A percentile compares a stretch with the other conserved stretches of the same genome.
phyloP scores from a whole-genome alignment of 2,888 invertebrate species.

The Odontocolon sp. region DNA sequence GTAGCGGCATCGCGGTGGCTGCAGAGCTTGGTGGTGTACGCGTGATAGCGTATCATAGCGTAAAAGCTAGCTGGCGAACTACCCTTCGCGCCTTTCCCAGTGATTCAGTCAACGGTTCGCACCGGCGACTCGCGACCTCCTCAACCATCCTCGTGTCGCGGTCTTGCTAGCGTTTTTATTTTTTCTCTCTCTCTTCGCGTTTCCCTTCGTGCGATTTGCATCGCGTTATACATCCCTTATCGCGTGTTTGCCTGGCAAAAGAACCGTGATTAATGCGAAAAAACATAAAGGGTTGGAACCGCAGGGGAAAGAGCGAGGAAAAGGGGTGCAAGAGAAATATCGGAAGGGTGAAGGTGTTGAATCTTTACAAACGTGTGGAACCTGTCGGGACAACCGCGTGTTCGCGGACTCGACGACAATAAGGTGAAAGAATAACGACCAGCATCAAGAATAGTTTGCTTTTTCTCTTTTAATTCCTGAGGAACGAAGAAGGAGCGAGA shows the following conservation, averaged over 20 bases:
- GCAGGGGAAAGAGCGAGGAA: neutral
- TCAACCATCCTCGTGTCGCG: constrained; percentile 12
- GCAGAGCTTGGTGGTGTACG: constrained; percentile 31
- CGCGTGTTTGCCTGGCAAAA: neutral
- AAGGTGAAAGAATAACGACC: too few relatives aligned
- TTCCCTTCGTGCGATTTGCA: too few relatives aligned
- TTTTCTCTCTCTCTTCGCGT: neutral
- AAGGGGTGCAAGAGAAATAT: neutral
- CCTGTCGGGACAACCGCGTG: neutral
- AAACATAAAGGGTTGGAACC: neutral
- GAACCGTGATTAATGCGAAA: neutral
- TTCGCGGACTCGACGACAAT: too few relatives aligned
- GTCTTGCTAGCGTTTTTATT: neutral
- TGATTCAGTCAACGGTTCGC: constrained; percentile 73
- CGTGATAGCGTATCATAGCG: constrained; percentile 34
- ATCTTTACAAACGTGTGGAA: neutral
- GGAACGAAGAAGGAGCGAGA: neutral
- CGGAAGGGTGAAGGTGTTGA: neutral
- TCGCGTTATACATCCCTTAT: neutral
- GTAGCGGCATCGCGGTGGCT: constrained; percentile 19
- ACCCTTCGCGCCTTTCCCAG: constrained; percentile 53
- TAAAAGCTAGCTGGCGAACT: constrained; percentile 29
- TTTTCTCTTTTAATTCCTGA: neutral
- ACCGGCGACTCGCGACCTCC: constrained; percentile 66
- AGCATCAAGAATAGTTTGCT: neutral